phyloP scores from a whole-genome alignment of 1,140 invertebrate genomes.

The Melanaphis sacchari region DNA sequence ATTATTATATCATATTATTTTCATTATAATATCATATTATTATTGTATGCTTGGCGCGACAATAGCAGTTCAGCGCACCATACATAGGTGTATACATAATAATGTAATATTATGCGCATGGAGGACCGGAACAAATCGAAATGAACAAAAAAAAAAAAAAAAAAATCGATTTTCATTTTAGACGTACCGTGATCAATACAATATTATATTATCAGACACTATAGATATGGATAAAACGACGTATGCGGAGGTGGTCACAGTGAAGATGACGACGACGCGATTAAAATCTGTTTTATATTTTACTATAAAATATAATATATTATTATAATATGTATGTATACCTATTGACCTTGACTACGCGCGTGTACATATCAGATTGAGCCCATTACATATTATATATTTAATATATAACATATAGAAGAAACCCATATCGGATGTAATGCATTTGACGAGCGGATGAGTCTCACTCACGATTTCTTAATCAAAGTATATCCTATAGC shows the following conservation, averaged over 20 bases:
- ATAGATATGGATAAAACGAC: not conserved
- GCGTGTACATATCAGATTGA: not conserved
- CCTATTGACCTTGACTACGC: not conserved
- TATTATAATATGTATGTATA: not conserved
- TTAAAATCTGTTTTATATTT: not conserved
- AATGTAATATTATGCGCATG: not conserved
- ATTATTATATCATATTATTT: constrained; percentile 7
- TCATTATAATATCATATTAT: not conserved
- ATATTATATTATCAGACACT: not conserved
- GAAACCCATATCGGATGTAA: not conserved
- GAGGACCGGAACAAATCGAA: constrained; percentile 10
- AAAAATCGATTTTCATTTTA: constrained; percentile 9
- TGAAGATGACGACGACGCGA: not conserved
- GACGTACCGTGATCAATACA: not conserved
- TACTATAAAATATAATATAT: not conserved
- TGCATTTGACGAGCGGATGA: not conserved
- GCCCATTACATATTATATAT: not conserved
- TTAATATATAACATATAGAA: not conserved
- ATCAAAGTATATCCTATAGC: not conserved
- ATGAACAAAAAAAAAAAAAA: not conserved
- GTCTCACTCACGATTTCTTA: not conserved
- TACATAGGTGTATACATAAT: not conserved
- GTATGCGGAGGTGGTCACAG: not conserved
- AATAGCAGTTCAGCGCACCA: not conserved
- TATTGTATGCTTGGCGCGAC: not conserved